phyloP scores from a whole-genome alignment of 2,888 invertebrate species.

The Pinctada fucata region DNA sequence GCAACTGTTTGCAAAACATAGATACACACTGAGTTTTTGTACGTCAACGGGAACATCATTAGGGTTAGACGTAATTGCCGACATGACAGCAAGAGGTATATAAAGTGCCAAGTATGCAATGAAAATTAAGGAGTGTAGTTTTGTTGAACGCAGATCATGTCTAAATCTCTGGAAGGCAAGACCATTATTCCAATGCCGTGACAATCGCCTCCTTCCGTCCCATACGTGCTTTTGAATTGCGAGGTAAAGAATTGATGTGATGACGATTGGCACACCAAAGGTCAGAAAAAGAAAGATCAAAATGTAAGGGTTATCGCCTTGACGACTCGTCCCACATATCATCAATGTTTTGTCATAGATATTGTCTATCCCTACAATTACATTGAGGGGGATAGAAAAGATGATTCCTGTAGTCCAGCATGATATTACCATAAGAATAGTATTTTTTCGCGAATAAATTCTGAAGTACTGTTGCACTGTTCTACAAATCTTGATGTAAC shows the following conservation, averaged over 20 bases:
- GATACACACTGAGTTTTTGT: constrained; percentile 5
- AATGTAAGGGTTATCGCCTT: constrained; percentile 1
- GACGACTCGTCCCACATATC: not conserved
- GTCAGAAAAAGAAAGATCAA: constrained; percentile 8
- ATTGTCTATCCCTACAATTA: not conserved
- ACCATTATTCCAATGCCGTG: constrained; percentile 32
- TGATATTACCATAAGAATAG: not conserved
- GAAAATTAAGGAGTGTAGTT: constrained; percentile 22
- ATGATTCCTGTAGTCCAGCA: constrained; percentile 7
- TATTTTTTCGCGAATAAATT: not conserved
- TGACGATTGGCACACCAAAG: constrained; percentile 13
- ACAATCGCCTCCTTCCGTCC: not conserved
- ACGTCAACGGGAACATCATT: not conserved
- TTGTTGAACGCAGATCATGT: constrained; percentile 20
- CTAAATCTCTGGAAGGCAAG: constrained; percentile 12
- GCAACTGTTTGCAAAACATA: constrained; percentile 33
- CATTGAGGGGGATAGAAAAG: constrained; percentile 15
- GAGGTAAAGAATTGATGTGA: constrained; percentile 24
- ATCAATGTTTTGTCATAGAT: not conserved
- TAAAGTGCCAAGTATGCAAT: constrained; percentile 28
- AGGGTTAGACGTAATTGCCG: not conserved
- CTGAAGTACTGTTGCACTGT: constrained; percentile 1
- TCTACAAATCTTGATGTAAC: constrained; percentile 30
- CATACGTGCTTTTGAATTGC: constrained; percentile 12
- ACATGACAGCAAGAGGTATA: constrained; percentile 23